Percentiles rank a stretch among this genome's conserved stretches.
Conservation (phyloP, 2,888 invertebrate species). For the Lasioglossum oenotherae region DNA sequence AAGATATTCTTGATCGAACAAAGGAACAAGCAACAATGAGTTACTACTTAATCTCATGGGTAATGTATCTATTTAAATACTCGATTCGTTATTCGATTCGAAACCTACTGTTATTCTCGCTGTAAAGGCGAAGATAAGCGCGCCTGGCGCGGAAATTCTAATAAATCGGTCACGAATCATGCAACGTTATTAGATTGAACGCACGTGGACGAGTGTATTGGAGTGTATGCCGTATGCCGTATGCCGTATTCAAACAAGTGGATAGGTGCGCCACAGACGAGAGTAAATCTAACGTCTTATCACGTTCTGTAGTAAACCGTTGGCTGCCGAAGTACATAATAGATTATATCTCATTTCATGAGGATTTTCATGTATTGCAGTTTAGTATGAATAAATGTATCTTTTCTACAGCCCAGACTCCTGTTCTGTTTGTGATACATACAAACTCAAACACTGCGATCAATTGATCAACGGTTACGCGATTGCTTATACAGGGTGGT, state of each 20-base stretch:
- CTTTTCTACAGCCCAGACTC: no score
- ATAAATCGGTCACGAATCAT: not conserved
- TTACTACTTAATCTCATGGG: conserved; percentile 54
- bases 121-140: not conserved
- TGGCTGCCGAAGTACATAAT: no score
- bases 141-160: not conserved
- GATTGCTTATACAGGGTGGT: no score
- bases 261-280: not conserved
- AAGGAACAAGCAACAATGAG: conserved; percentile 27
- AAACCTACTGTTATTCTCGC: not conserved
- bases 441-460: no score
- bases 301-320: not conserved
- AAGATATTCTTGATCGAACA: not conserved
- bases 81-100: not conserved
- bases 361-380: no score
- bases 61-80: conserved; percentile 41
- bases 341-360: no score
- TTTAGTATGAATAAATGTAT: no score
- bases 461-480: no score
- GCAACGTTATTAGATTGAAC: not conserved
- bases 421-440: no score
- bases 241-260: not conserved
- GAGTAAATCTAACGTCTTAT: not conserved
- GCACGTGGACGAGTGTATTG: not conserved
- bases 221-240: no score